Conservation (phyloP, 2,113 vertebrate genomes). For the Cephalopholis sonnerati region DNA sequence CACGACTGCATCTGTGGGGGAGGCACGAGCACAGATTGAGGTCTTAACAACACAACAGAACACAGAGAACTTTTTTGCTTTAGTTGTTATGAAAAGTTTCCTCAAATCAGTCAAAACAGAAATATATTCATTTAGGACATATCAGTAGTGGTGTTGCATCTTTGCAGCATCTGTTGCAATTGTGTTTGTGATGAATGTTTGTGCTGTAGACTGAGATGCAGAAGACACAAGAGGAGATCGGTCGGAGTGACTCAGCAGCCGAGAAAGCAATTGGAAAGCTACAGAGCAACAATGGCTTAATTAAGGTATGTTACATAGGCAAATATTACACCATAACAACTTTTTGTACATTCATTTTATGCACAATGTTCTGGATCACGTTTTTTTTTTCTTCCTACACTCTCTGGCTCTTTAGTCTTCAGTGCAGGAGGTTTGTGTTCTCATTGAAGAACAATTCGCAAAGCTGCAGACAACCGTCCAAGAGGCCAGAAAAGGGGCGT, state of each 20-base stretch:
- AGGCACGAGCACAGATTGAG: conserved; percentile 83
- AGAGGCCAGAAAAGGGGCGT: conserved; percentile 73
- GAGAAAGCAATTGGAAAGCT: conserved; percentile 84
- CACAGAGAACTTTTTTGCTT: background rate
- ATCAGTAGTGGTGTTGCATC: background rate
- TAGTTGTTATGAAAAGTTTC: too few relatives aligned
- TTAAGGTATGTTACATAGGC: conserved; percentile 72
- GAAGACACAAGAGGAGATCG: conserved; percentile 72
- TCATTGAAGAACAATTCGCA: conserved; percentile 82
- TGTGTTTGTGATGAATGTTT: conserved; percentile 27
- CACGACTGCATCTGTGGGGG: conserved; percentile 51
- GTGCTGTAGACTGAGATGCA: conserved; percentile 80
- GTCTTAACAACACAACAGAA: conserved; percentile 52
- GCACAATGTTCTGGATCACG: background rate
- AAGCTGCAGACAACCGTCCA: conserved; percentile 76
- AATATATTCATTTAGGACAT: background rate
- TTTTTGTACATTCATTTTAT: background rate
- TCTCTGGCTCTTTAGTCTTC: conserved; percentile 74
- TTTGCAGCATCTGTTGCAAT: conserved; percentile 2
- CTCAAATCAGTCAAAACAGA: too few relatives aligned
- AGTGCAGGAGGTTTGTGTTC: conserved; percentile 78
- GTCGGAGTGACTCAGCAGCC: conserved; percentile 74
- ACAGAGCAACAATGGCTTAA: conserved; percentile 80
- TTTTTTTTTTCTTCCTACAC: background rate
- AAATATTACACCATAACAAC: too few relatives aligned